Base-by-base conservation (phyloP, 2,113 vertebrate genomes). In the Amphiprion ocellaris region DNA sequence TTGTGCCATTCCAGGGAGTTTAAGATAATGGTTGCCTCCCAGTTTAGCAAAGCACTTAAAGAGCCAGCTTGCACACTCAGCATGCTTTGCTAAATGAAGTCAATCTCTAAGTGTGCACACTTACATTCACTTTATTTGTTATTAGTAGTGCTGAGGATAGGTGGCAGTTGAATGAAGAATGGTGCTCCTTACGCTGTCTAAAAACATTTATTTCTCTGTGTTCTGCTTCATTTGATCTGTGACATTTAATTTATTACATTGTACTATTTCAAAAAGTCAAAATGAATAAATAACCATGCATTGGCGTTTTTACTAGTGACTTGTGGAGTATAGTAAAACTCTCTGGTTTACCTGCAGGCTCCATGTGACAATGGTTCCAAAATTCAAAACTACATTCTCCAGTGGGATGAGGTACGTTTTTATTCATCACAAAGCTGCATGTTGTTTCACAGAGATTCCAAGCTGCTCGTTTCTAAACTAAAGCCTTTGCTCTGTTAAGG, bases 321-420 rank as follows among this genome's bases (percentile, higher is more conserved):
- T 26, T 26, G 26, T 26, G 26, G 26, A 4, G 37, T 4, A 30
- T 30, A 5, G 30, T 30, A 47, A 58, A 63, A 6, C 21, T 19
- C 1, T n/a, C 2, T 26, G 23, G 2, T 77, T 59, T 59, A 26
- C 6, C 9, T 88, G 49, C 90, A 99, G 98, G 94, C 96, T 79
- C 95, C 97, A 67, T 97, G 96, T 92, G 98, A 99, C 94, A 99
- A 98, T 62, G 98, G 98, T 69, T 99, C 96, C 84, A 99, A 98
- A 95, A 97, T 99, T 90, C 96, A 97, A 83, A 98, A 94, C 92
- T 99, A 97, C 87, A 85, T 96, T 91, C 95, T 99, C 56, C 96
- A 99, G 59, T 99, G 98, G 98, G 97, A 99, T 87, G 96, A 99
- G 95, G 98, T 99, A 95, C 16, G 6, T 4, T 50, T 61, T 6